Base-by-base conservation (phyloP, 2,797 vertebrate genomes). In the Microctenopoma lineatum region DNA sequence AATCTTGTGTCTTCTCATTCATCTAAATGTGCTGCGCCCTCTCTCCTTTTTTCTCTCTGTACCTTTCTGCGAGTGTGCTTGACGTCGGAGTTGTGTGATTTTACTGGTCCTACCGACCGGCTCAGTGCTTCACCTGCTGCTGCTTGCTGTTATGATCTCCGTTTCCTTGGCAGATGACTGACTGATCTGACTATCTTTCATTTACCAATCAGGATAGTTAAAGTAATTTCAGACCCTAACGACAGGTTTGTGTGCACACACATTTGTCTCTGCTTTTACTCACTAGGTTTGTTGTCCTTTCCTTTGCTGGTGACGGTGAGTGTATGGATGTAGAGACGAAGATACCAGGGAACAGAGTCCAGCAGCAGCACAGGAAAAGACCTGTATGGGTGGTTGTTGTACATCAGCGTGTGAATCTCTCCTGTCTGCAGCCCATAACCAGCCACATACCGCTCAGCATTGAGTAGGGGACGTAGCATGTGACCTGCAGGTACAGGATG, bases 341-440 rank as follows among this genome's bases (percentile, higher is more conserved):
- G 95, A 80, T 98, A 99, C 98, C 98, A 99, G 3, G 98, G 98
- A 77, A 99, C 97, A 0, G 94, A 91, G 64, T 99, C 97, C 90
- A 99, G 89, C 73, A 99, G 92, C 71, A 99, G 86, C 32, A 98
- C 95, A 0, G 98, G 97, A 81, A 98, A 99, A 36, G 96, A 95
- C 71, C 98, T 92, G 90, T 95, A 97, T 0, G 96, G 96, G 81
- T 99, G 98, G 39, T 96, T 92, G 89, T 99, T 99, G 88, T 97
- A 94, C 77, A 99, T 92, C 59, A 99, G 84, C 0, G 96, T 99
- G 89, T 96, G 96, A 83, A 99, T 98, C 88, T 98, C 94, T 4
- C 97, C 97, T 0, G 89, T 95, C 89, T 99, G 96, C 74, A 99
- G 95, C 51, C 98, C 97, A 0, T 97, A 99, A 11, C 98, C 98